Evolutionary conservation across 2,888 invertebrate species (phyloP), one percentile per base, ranked within the genome.

Genomic region (Agrochola lota): DNA sequence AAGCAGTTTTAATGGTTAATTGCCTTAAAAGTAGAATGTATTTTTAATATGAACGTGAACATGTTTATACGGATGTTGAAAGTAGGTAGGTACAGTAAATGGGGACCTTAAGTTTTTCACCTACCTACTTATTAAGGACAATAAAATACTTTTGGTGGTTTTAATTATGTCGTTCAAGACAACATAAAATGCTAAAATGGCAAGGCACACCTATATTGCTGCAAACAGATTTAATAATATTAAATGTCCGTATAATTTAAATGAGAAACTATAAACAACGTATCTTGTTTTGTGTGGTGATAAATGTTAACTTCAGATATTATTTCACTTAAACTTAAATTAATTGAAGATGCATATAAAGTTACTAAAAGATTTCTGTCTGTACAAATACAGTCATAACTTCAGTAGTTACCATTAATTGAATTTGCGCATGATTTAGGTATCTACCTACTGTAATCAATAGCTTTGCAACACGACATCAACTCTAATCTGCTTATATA

Each of bases 121-220:
- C 71, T 86, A 81, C 64, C 26, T 72, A 74, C 86, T 77, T 77
- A 71, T 77, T 86, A 85, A 69, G 70, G 77, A 78, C 70, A 78
- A 66, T 86, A 80, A 86, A 79, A 67, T 76, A 72, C 64, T 81
- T 81, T 86, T 67, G 77, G 80, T 78, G 43, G 26, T 68, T 85
- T 81, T 82, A 85, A 87, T 84, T 88, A 74, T 55, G 57, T 77
- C 78, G 69, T 69, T 74, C 71, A 64, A 63, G 73, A 71, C 43
- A 60, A 69, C 74, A 86, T 81, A 75, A 77, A 80, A 77, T 69
- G 55, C 74, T 72, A 11, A 85, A 77, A 80, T 57, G 76, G 74
- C 64, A 77, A 79, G 57, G 78, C 49, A 55, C 40, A 66, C 43
- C 62, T 71, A 46, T 76, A 71, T 66, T 60, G 63, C 69, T 81